Conservation (phyloP, 37 sponge, comb jelly and placozoan species). For the Aphrocallistes beatrix region DNA sequence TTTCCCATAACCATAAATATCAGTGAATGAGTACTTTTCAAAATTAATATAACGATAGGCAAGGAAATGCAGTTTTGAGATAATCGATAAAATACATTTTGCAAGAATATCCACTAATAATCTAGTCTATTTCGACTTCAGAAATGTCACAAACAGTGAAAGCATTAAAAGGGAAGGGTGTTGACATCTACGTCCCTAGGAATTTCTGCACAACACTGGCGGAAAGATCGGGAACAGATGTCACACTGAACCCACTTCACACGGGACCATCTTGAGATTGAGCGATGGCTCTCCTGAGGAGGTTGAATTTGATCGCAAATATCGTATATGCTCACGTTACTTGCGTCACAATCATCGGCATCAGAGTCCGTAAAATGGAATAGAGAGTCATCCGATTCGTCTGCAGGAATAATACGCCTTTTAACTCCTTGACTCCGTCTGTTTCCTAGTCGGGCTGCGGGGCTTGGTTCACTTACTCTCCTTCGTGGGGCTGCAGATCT, state of each 20-base stretch:
- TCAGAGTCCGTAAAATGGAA: too few relatives aligned
- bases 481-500: background rate
- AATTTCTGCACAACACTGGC: background rate
- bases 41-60: too few relatives aligned
- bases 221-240: background rate
- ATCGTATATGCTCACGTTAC: background rate
- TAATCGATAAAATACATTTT: too few relatives aligned
- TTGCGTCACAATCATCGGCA: background rate
- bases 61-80: too few relatives aligned
- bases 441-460: background rate
- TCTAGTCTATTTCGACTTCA: too few relatives aligned
- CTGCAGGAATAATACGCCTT: background rate
- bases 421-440: background rate
- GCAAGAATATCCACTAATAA: too few relatives aligned
- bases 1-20: too few relatives aligned
- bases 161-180: background rate
- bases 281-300: background rate
- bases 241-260: background rate
- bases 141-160: background rate
- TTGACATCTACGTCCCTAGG: background rate
- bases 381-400: background rate
- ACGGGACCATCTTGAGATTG: background rate
- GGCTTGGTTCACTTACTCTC: background rate
- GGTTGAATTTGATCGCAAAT: background rate
- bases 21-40: too few relatives aligned